A percentile compares a stretch with the other conserved stretches of the same genome.
Conservation (phyloP, 2,113 vertebrate species). For the Tangachromis dhanisi region DNA sequence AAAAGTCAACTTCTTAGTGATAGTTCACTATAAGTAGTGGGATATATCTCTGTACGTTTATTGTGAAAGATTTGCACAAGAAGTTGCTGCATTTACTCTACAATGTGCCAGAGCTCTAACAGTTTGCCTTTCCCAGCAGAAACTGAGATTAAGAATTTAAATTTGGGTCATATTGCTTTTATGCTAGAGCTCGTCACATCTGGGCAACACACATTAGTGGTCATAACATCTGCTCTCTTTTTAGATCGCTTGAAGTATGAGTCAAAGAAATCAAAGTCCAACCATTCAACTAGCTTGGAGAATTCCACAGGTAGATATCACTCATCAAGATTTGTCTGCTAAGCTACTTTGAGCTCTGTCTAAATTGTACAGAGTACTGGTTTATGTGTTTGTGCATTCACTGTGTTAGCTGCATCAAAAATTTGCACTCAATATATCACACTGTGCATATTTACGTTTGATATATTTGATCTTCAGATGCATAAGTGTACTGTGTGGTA, state of each 20-base stretch:
- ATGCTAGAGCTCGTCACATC: not conserved
- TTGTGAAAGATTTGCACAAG: not conserved
- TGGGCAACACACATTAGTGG: not conserved
- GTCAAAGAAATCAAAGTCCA: conserved; percentile 89
- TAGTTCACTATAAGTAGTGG: not conserved
- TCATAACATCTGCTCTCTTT: conserved; percentile 67
- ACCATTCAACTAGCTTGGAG: conserved; percentile 68
- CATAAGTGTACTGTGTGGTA: not conserved
- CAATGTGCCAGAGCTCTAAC: not conserved
- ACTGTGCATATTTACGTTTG: not conserved
- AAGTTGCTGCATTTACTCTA: not conserved
- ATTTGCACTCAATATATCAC: not conserved
- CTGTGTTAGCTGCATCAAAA: not conserved
- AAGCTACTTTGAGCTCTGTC: not conserved
- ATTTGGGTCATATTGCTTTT: not conserved
- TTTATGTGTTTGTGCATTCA: not conserved
- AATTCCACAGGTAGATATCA: conserved; percentile 69
- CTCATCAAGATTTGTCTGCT: conserved; percentile 22
- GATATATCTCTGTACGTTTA: not conserved
- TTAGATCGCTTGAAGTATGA: conserved; percentile 97
- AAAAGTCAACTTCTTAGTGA: not conserved
- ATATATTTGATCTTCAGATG: not conserved
- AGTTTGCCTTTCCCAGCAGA: not conserved
- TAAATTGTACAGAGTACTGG: not conserved
- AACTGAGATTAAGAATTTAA: not conserved